These are phyloP conservation scores for Adelges cooleyi DNA, from an alignment of 1,140 invertebrate genomes.

Conservation along the genomic window DNA sequence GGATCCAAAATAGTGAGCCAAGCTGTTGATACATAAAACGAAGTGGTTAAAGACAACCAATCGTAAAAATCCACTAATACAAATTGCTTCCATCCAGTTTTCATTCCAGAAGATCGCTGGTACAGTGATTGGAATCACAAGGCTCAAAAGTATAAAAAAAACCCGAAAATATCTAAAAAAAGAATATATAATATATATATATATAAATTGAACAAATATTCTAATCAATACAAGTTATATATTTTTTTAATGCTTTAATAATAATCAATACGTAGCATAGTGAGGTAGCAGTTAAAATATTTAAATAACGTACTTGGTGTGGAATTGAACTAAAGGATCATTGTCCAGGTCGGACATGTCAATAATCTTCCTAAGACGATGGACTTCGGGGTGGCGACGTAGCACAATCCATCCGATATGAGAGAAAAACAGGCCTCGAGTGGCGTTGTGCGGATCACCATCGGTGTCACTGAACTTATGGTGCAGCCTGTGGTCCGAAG, in stretches of 20 bases:
- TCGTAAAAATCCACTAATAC: constrained; percentile 44
- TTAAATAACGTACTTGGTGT: constrained; percentile 53
- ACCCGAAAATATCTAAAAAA: constrained; percentile 40
- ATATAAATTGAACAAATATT: too few relatives aligned
- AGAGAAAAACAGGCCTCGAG: constrained; percentile 54
- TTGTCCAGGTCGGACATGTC: constrained; percentile 56
- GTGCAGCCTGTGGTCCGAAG: constrained; percentile 49
- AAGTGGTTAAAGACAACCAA: constrained; percentile 48
- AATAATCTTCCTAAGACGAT: constrained; percentile 50
- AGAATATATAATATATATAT: too few relatives aligned
- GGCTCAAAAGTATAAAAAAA: constrained; percentile 73
- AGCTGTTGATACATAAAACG: constrained; percentile 59
- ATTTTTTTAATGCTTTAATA: too few relatives aligned
- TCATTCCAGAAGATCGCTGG: constrained; percentile 53
- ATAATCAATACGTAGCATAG: too few relatives aligned
- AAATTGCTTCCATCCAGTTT: constrained; percentile 37
- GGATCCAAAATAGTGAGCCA: constrained; percentile 51
- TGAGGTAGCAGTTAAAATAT: too few relatives aligned
- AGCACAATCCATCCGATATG: constrained; percentile 55
- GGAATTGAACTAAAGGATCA: constrained; percentile 60
- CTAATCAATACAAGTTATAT: too few relatives aligned
- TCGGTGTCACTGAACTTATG: constrained; percentile 55
- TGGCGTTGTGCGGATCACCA: constrained; percentile 52
- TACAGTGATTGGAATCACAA: constrained; percentile 48
- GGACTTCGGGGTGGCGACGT: constrained; percentile 51